Evolutionary conservation across 2,113 vertebrate species (phyloP), one percentile per base, ranked within the genome.

Genomic region (Osmerus mordax): DNA sequence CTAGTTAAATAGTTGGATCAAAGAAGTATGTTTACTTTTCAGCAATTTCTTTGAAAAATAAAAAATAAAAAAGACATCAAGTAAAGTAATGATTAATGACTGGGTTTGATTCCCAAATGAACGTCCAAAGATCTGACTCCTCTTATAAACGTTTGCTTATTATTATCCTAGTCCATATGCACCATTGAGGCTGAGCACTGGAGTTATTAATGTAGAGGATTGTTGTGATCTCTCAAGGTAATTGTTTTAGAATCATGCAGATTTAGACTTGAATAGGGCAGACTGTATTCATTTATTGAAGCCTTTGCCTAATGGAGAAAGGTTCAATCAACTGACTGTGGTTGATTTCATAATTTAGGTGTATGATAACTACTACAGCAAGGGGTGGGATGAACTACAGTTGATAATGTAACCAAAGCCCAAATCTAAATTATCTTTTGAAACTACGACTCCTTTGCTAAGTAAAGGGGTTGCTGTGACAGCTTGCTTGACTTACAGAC

Each of bases 131-230:
- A 92, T 93, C 92, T 56, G 78, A 88, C 92, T 87, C 89, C 88
- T 83, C 79, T 72, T 87, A 71, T 71, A 83, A 84, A 85, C 80
- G 93, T 94, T 93, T 92, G 93, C 92, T 92, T 90, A 87, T 87
- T 78, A 90, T 90, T 91, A 91, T 90, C 83, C 41, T 72, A 84
- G 76, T 52, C 78, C 82, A 78, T 81, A 72, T 84, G 87, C 87
- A 80, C 80, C 80, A 67, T 64, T 15, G 62, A 3, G 18, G 15
- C 16, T 18, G 16, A 18, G 66, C 65, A 63, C 85, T 82, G 63
- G 36, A 41, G 87, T 87, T 83, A 87, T 87, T 84, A 89, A 18
- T 32, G 29, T 25, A 32, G 61, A 16, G 51, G 32, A 77, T 59
- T 73, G 66, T 70, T 65, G 58, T 25, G 51, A 41, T 65, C 70